These are phyloP conservation scores for Butorides virescens DNA, from an alignment of 2,113 vertebrate species.

Conservation along the genomic window DNA sequence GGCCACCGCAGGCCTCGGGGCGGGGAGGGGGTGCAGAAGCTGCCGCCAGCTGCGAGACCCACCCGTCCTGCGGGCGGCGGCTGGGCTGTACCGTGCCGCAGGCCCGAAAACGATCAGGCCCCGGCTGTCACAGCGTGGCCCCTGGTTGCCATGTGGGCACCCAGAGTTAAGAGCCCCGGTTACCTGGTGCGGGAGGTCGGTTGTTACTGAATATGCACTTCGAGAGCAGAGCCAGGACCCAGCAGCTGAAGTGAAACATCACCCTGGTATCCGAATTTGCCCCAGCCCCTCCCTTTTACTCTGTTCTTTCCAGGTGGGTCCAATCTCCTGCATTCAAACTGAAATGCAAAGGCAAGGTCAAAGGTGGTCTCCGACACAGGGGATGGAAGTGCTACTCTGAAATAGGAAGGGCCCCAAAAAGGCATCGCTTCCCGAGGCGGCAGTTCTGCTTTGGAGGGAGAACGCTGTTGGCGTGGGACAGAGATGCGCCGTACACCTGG, in stretches of 20 bases:
- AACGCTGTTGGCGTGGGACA: not conserved
- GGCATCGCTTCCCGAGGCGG: not conserved
- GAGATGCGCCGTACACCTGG: too few species aligned
- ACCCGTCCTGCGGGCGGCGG: not conserved
- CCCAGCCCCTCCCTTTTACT: too few species aligned
- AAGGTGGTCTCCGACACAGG: too few species aligned
- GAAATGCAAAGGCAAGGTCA: not conserved
- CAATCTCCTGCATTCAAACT: not conserved
- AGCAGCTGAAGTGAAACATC: fast-evolving
- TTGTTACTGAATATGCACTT: fast-evolving
- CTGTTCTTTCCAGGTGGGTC: not conserved
- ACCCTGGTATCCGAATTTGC: not conserved
- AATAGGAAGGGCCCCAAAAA: not conserved
- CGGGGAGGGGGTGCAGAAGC: not conserved
- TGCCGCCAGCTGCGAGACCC: not conserved
- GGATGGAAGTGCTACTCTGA: not conserved
- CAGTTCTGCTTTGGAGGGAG: not conserved
- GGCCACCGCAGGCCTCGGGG: not conserved
- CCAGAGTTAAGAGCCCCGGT: not conserved
- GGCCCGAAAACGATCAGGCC: too few species aligned
- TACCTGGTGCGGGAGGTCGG: not conserved
- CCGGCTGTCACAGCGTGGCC: not conserved
- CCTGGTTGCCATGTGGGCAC: fast-evolving
- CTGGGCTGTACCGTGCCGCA: not conserved
- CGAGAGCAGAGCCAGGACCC: not conserved